Percentiles rank a stretch among this genome's conserved stretches.
phyloP scores from a whole-genome alignment of 2,888 invertebrate genomes.

The Euphydryas editha region DNA sequence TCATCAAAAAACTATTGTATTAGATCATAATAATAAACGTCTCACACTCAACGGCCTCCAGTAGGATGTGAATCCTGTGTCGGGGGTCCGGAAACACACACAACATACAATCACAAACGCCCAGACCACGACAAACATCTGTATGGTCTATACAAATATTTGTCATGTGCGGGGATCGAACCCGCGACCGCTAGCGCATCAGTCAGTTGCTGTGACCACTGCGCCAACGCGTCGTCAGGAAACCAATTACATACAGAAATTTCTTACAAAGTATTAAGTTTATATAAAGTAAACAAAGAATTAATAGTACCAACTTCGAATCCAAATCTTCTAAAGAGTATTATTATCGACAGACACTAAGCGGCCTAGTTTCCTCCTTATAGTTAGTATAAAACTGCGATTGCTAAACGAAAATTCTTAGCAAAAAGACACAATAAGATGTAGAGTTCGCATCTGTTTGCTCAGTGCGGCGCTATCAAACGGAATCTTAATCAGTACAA shows the following conservation, averaged over 20 bases:
- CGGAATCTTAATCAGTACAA: conserved; percentile 54
- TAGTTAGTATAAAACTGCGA: conserved; percentile 15
- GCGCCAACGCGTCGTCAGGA: too few species aligned
- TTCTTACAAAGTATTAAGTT: neutral
- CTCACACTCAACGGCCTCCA: too few species aligned
- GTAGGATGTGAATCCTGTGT: too few species aligned
- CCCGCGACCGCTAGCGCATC: too few species aligned
- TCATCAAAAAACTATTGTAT: too few species aligned
- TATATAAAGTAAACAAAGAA: neutral
- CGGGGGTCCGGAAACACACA: too few species aligned
- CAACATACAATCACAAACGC: too few species aligned
- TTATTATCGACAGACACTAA: conserved; percentile 4
- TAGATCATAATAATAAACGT: too few species aligned
- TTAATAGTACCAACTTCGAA: neutral
- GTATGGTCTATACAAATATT: too few species aligned
- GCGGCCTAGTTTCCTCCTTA: conserved; percentile 11
- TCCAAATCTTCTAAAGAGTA: neutral
- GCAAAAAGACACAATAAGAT: conserved; percentile 28
- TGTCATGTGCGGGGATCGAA: too few species aligned
- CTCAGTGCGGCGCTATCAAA: conserved; percentile 72
- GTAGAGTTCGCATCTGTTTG: conserved; percentile 62
- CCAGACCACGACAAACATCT: too few species aligned
- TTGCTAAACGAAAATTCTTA: conserved; percentile 23
- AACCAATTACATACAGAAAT: neutral
- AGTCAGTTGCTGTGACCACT: too few species aligned